phyloP scores from a whole-genome alignment of 2,113 vertebrate genomes.

The Triplophysa tibetana region DNA sequence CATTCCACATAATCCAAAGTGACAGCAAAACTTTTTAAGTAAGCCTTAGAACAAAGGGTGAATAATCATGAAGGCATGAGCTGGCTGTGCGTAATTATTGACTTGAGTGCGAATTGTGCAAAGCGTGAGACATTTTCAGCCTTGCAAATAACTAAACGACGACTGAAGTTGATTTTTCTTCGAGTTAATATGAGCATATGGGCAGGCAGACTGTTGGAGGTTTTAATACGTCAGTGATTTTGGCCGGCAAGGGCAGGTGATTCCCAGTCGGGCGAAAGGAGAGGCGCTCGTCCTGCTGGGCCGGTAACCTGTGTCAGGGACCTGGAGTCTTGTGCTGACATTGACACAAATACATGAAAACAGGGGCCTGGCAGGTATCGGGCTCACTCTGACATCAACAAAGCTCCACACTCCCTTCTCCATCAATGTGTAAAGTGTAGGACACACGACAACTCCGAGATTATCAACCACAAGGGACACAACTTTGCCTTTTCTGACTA shows the following conservation, averaged over 20 bases:
- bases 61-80: conserved; percentile 35
- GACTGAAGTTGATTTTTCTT: conserved; percentile 28
- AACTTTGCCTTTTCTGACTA: conserved; percentile 18
- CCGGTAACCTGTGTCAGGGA: conserved; percentile 53
- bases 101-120: background rate
- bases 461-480: conserved; percentile 21
- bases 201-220: conserved; percentile 58
- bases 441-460: conserved; percentile 33
- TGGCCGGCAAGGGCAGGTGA: conserved; percentile 55
- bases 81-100: background rate
- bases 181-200: conserved; percentile 56
- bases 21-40: conserved; percentile 41
- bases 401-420: conserved; percentile 49
- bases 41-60: conserved; percentile 38
- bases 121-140: background rate
- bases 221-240: conserved; percentile 54
- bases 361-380: conserved; percentile 24
- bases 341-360: conserved; percentile 41
- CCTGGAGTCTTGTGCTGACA: conserved; percentile 40
- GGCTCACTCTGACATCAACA: conserved; percentile 47
- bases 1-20: conserved; percentile 4
- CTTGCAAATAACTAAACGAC: background rate
- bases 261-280: conserved; percentile 57
- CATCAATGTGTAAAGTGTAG: conserved; percentile 52
- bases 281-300: conserved; percentile 45